Conservation (phyloP, 2,797 vertebrate species). For the Clarias pachynema region DNA sequence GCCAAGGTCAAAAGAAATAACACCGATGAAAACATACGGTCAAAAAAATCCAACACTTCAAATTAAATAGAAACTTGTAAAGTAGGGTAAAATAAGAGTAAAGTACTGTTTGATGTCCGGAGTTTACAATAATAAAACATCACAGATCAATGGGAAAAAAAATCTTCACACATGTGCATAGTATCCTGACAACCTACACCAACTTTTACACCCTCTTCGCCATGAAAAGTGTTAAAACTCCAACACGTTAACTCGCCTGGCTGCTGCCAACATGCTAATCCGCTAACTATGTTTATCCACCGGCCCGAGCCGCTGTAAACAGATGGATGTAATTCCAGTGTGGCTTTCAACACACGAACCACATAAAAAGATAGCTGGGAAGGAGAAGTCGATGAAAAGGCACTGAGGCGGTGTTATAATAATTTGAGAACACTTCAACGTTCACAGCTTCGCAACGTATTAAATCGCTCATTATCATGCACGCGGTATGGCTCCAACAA, state of each 20-base stretch:
- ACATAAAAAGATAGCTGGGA: slow-evolving; percentile 46
- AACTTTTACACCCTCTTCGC: neutral
- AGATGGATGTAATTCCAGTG: slow-evolving; percentile 44
- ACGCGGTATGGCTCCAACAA: slow-evolving; percentile 61
- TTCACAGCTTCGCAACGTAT: slow-evolving; percentile 66
- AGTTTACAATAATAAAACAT: neutral
- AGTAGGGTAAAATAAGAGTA: neutral
- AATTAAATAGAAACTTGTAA: neutral
- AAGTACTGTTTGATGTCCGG: too few species aligned
- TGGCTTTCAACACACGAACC: slow-evolving; percentile 53
- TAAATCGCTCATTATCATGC: slow-evolving; percentile 72
- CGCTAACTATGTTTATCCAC: slow-evolving; percentile 35
- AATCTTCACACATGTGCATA: neutral
- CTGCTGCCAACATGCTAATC: slow-evolving; percentile 35
- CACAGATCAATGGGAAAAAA: neutral
- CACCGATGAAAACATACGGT: too few species aligned
- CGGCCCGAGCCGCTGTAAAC: slow-evolving; percentile 19
- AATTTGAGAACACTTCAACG: slow-evolving; percentile 58
- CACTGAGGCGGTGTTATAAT: slow-evolving; percentile 45
- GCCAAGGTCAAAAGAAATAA: too few species aligned
- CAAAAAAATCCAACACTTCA: neutral
- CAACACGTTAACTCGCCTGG: slow-evolving; percentile 30
- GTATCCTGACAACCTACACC: neutral
- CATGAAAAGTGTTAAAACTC: slow-evolving; percentile 13
- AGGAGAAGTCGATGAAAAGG: slow-evolving; percentile 47